Base-by-base conservation (phyloP, 2,888 invertebrate species). In the Apamea anceps region DNA sequence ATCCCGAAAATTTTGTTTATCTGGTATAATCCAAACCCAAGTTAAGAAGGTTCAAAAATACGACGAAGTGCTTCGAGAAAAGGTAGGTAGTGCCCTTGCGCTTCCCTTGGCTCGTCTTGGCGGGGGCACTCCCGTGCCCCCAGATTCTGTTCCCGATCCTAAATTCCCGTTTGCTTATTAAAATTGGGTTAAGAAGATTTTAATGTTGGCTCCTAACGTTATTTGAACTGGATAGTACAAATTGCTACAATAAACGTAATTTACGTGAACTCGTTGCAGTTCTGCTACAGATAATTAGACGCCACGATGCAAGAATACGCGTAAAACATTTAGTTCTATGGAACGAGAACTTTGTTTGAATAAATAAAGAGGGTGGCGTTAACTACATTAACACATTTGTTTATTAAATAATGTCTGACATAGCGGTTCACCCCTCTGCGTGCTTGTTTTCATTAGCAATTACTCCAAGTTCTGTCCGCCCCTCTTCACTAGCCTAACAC, bases 361-460 rank as follows among this genome's bases (percentile, higher is more conserved):
- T 71, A 88, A 84, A 75, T 72, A 74, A 75, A 72, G 65, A 79
- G 79, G 85, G 87, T 76, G 72, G 80, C 28, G 74, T 75, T 75
- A 80, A 83, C 83, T 85, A 84, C 85, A 88, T 88, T 87, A 91
- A 90, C 82, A 82, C 86, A 84, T 83, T 84, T 85, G 88, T 91
- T 89, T 91, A 65, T 37, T 65, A 82, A 74, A 86, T 74, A 85
- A 88, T 87, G 87, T 90, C 90, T 90, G 89, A 90, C 91, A 91
- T 78, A 86, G 85, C 80, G 79, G 89, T 92, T 89, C 93, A 86
- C 93, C 92, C 90, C 80, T 76, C 75, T 87, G 93, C 92, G 91
- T 93, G 93, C 77, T 88, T 87, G 88, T 87, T 91, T 91, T 88
- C 89, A 94, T 94, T 93, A 94, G 83, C 80, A 80, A 90, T 70